Evolutionary conservation across 92 coral and sea anemone genomes (phyloP).

Genomic region (Metridium senile): DNA sequence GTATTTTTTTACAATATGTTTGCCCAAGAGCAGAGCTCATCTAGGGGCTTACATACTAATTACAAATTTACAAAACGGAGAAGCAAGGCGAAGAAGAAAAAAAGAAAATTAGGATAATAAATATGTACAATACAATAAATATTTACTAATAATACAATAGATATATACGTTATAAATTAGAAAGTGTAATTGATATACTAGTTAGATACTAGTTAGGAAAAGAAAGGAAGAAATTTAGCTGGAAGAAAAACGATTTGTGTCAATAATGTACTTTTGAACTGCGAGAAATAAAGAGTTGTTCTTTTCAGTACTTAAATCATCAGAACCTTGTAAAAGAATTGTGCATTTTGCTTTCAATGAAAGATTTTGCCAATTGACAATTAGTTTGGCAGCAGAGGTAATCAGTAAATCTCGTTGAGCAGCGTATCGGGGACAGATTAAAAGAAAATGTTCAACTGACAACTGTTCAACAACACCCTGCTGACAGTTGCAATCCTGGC

Average conservation of each 20-base stretch:
- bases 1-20: slow-evolving; percentile 17
- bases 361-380: slow-evolving; percentile 1
- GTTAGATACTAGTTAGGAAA: not conserved
- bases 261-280: slow-evolving; percentile 20
- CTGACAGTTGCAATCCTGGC: slow-evolving; percentile 19
- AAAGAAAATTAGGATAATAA: slow-evolving; percentile 5
- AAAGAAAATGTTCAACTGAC: slow-evolving; percentile 4
- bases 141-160: not conserved
- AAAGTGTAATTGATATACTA: not conserved
- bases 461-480: slow-evolving; percentile 14
- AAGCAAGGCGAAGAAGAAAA: not conserved
- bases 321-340: slow-evolving; percentile 7
- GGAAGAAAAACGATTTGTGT: slow-evolving; percentile 14
- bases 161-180: not conserved
- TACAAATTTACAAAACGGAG: slow-evolving; percentile 2
- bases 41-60: slow-evolving; percentile 6
- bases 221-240: slow-evolving; percentile 6
- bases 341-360: slow-evolving; percentile 3
- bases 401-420: slow-evolving; percentile 7
- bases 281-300: slow-evolving; percentile 5
- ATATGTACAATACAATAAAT: not conserved
- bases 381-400: slow-evolving; percentile 20
- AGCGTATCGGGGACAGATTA: slow-evolving; percentile 20
- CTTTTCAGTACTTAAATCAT: slow-evolving; percentile 4
- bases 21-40: slow-evolving; percentile 16